Evolutionary conservation across 2,888 invertebrate species (phyloP).

Genomic region (Drosophila putrida): DNA sequence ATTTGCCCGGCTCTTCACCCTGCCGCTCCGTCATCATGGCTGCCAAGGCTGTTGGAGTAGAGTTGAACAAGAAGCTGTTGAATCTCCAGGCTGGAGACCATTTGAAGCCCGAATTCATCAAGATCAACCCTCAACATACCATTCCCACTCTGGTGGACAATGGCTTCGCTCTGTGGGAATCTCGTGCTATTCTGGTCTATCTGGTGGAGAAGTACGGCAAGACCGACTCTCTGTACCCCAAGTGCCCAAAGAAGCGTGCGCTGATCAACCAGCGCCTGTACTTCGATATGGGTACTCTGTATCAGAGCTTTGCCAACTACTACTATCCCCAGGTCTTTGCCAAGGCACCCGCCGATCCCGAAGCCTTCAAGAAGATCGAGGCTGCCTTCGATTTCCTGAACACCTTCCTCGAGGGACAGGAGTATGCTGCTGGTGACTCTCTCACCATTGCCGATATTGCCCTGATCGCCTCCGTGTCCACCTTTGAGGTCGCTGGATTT

Average conservation of each 20-base stretch:
- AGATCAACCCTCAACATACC: conserved; percentile 93
- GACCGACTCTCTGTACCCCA: conserved; percentile 90
- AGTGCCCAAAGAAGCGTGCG: conserved; percentile 91
- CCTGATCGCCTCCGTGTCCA: conserved; percentile 89
- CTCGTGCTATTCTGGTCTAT: conserved; percentile 93
- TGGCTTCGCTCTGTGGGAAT: conserved; percentile 93
- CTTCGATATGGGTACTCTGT: conserved; percentile 92
- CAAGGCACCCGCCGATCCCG: conserved; percentile 88
- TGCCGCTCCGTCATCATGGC: conserved; percentile 89
- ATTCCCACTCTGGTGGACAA: conserved; percentile 94
- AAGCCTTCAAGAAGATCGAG: conserved; percentile 89
- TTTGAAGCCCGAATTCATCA: conserved; percentile 89
- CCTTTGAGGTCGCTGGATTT: conserved; percentile 89
- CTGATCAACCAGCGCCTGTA: conserved; percentile 92
- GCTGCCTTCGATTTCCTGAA: conserved; percentile 90
- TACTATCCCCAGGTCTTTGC: conserved; percentile 89
- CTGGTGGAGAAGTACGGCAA: conserved; percentile 93
- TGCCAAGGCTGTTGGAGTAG: conserved; percentile 89
- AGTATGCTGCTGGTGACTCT: conserved; percentile 90
- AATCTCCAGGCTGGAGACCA: conserved; percentile 89
- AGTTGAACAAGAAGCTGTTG: conserved; percentile 88
- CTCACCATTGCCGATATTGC: conserved; percentile 92
- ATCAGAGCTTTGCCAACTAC: conserved; percentile 89
- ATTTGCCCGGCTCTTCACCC: conserved; percentile 88
- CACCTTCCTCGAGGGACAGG: conserved; percentile 89